Evolutionary conservation across 2,888 invertebrate genomes (phyloP).

Genomic region (Caenorhabditis angaria): DNA sequence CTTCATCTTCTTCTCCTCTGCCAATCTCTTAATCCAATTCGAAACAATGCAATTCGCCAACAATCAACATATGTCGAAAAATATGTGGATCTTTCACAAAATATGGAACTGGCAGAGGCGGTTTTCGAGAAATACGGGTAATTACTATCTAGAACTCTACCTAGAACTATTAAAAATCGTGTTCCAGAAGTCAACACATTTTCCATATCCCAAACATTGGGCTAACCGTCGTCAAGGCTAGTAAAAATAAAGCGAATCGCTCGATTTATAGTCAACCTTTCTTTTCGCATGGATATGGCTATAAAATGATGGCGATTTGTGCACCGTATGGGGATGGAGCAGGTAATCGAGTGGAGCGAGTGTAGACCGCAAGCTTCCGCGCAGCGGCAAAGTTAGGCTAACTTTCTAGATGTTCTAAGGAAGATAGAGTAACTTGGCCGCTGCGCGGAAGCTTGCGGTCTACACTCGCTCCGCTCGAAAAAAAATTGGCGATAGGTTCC

Average conservation of each 20-base stretch:
- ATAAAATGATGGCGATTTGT: slow-evolving; percentile 34
- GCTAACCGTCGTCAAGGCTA: slow-evolving; percentile 31
- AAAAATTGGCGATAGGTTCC: too few relatives aligned
- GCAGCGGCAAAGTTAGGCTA: too few relatives aligned
- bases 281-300: slow-evolving; percentile 37
- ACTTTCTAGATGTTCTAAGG: too few relatives aligned
- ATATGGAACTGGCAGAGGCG: slow-evolving; percentile 20
- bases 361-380: too few relatives aligned
- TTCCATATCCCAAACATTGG: slow-evolving; percentile 40
- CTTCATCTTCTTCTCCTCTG: slow-evolving; percentile 34
- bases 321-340: slow-evolving; percentile 38
- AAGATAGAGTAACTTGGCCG: too few relatives aligned
- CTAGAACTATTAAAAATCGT: too few relatives aligned
- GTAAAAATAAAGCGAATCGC: slow-evolving; percentile 28
- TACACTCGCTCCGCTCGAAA: too few relatives aligned
- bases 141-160: not conserved
- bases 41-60: slow-evolving; percentile 18
- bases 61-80: slow-evolving; percentile 26
- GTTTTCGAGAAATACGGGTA: slow-evolving; percentile 34
- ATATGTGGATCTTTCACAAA: slow-evolving; percentile 25
- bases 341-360: too few relatives aligned
- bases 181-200: slow-evolving; percentile 25
- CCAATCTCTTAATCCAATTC: slow-evolving; percentile 31
- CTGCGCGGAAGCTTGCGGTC: too few relatives aligned
- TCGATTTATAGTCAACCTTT: slow-evolving; percentile 36